Percentiles rank a stretch among this genome's conserved stretches.
Conservation (phyloP, 1,140 invertebrate genomes). For the Teleogryllus occipitalis region DNA sequence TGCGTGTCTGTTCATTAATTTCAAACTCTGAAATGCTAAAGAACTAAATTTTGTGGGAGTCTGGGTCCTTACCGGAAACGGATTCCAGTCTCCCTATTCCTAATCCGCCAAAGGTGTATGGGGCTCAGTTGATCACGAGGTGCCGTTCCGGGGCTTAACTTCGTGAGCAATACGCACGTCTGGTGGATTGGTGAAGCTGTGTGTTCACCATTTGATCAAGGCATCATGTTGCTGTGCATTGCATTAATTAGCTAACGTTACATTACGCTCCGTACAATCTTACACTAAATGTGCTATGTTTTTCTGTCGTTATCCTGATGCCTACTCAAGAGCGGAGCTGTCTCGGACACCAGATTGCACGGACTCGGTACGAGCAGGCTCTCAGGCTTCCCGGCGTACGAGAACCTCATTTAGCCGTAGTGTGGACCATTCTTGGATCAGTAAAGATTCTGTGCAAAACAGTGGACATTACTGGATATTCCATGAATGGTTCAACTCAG, state of each 20-base stretch:
- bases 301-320: slow-evolving; percentile 16
- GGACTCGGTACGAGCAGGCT: slow-evolving; percentile 18
- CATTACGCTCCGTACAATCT: slow-evolving; percentile 24
- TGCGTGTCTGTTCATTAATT: slow-evolving; percentile 24
- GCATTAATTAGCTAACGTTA: slow-evolving; percentile 21
- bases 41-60: slow-evolving; percentile 24
- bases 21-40: slow-evolving; percentile 20
- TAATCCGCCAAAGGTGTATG: slow-evolving; percentile 30
- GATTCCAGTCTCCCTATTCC: slow-evolving; percentile 29
- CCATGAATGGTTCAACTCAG: slow-evolving; percentile 19
- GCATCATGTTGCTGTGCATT: slow-evolving; percentile 21
- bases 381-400: slow-evolving; percentile 16
- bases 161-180: slow-evolving; percentile 26
- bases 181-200: slow-evolving; percentile 27
- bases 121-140: slow-evolving; percentile 36
- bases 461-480: slow-evolving; percentile 13
- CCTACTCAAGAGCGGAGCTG: slow-evolving; percentile 14
- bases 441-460: background rate
- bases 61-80: slow-evolving; percentile 33
- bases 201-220: slow-evolving; percentile 21
- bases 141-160: slow-evolving; percentile 30
- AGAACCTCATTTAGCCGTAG: background rate
- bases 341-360: slow-evolving; percentile 17
- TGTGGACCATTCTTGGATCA: slow-evolving; percentile 20
- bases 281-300: slow-evolving; percentile 26